Evolutionary conservation across 2,113 vertebrate species (phyloP), one percentile per base, ranked within the genome.

Genomic region (Leptobrachium ailaonicum): DNA sequence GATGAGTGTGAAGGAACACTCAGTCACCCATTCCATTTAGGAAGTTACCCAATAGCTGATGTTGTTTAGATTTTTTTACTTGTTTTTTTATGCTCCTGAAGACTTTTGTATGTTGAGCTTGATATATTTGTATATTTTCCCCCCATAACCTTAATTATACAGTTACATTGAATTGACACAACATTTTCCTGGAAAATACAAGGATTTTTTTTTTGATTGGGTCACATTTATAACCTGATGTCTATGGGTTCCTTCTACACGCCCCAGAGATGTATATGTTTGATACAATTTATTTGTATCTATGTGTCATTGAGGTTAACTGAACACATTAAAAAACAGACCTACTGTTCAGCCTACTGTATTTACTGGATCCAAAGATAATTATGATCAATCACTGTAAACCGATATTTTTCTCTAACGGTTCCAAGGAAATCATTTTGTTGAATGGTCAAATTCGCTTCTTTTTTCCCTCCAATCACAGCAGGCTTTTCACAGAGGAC

Each of bases 381-480:
- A 64, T 44, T 70, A 70, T 40, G 45, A 70, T 71, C 12, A 71
- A 43, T 71, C 63, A 56, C 58, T 3, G 53, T 13, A 62, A 70
- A 20, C 32, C 41, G 45, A 70, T 70, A 70, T n/a, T 11, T n/a
- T 9, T 12, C 41, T 14, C 7, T 64, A 64, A 71, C 60, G n/a
- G 32, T 77, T 70, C 40, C 41, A 43, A 1, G 20, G n/a, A 42
- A 60, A 40, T 40, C 14, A 45, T 47, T 62, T 47, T 62, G 67
- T 62, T 71, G 70, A 71, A 45, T 54, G 56, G 32, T 44, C 66
- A 60, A 32, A 70, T 77, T 47, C n/a, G n/a, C 60, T 73, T 41
- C 45, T 47, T 4, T 47, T 66, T 67, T 12, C 41, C 32, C n/a
- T 75, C 40, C 20, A 32, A 32, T 32, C 20, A 40, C 32, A 50